A percentile compares a stretch with the other conserved stretches of the same genome.
Conservation (phyloP, 2,888 invertebrate genomes). For the Hydropsyche betteni region DNA sequence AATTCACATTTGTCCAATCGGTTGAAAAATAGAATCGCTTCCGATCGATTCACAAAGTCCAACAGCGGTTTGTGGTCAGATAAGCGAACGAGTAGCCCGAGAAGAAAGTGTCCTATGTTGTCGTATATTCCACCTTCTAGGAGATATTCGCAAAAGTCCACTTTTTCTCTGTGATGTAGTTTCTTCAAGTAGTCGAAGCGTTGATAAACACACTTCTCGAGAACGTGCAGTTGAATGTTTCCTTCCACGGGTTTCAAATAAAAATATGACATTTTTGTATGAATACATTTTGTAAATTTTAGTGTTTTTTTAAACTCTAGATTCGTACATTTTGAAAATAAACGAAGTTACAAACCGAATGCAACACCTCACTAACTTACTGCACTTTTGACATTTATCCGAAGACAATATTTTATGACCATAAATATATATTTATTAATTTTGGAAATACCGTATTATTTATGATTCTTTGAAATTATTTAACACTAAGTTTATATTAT, state of each 20-base stretch:
- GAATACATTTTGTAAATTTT: too few species aligned
- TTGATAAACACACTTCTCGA: slow-evolving; percentile 65
- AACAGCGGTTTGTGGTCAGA: slow-evolving; percentile 57
- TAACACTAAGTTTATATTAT: too few species aligned
- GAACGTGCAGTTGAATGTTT: slow-evolving; percentile 62
- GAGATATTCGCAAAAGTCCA: slow-evolving; percentile 65
- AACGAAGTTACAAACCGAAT: too few species aligned
- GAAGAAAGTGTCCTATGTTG: slow-evolving; percentile 68
- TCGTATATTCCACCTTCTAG: slow-evolving; percentile 69
- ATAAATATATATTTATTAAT: too few species aligned
- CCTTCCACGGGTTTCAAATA: slow-evolving; percentile 69
- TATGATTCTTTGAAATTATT: too few species aligned
- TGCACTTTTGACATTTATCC: too few species aligned
- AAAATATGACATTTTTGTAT: slow-evolving; percentile 63
- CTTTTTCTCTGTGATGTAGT: slow-evolving; percentile 54
- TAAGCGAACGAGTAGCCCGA: slow-evolving; percentile 61
- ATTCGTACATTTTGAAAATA: too few species aligned
- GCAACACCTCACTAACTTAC: too few species aligned
- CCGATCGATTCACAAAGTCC: slow-evolving; percentile 58
- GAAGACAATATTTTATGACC: too few species aligned
- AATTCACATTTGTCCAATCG: slow-evolving; percentile 56
- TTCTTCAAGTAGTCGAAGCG: slow-evolving; percentile 65
- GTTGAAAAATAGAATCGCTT: slow-evolving; percentile 58
- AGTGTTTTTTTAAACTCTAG: too few species aligned
- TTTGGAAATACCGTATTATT: too few species aligned